Percentiles rank a stretch among this genome's conserved stretches.
phyloP scores from a whole-genome alignment of 2,113 vertebrate species.

The Spheniscus mendiculus region DNA sequence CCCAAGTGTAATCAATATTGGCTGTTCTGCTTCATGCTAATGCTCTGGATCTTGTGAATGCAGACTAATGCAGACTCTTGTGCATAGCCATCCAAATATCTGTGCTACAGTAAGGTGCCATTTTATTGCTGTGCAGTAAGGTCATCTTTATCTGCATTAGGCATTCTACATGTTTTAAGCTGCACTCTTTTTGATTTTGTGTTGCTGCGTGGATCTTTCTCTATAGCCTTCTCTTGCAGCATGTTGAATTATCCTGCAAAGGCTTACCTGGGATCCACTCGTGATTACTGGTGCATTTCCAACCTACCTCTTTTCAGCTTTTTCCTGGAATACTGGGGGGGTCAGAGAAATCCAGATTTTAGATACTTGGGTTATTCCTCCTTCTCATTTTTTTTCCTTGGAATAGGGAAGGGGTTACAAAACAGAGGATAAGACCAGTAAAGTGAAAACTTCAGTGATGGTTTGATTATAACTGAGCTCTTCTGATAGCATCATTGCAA shows the following conservation, averaged over 20 bases:
- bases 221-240: neutral
- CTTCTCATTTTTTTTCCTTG: neutral
- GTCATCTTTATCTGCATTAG: neutral
- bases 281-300: neutral
- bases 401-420: neutral
- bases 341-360: neutral
- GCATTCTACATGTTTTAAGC: neutral
- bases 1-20: neutral
- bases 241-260: neutral
- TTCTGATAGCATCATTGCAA: neutral
- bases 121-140: neutral
- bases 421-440: neutral
- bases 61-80: neutral
- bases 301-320: neutral
- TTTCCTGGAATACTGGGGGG: neutral
- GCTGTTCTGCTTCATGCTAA: neutral
- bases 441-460: neutral
- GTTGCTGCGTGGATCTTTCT: neutral
- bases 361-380: neutral
- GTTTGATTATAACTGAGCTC: neutral
- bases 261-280: neutral
- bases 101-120: neutral
- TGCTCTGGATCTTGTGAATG: neutral
- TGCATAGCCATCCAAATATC: neutral
- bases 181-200: neutral